Evolutionary conservation across 1,140 invertebrate genomes (phyloP).

Genomic region (Microplitis mediator): DNA sequence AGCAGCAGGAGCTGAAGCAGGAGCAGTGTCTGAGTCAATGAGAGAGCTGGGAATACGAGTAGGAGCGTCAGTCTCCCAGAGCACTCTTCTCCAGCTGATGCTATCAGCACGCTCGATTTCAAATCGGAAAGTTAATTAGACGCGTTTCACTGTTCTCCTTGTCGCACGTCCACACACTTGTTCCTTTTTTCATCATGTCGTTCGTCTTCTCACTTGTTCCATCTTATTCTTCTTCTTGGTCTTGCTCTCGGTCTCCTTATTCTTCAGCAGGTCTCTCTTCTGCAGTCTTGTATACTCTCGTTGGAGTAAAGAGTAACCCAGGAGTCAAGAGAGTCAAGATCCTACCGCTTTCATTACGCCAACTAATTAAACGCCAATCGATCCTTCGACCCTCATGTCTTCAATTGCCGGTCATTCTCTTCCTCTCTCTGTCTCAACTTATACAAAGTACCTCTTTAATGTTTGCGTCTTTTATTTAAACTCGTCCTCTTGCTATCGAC

Average conservation of each 20-base stretch:
- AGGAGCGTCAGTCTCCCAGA: background rate
- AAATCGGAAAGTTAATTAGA: conserved; percentile 56
- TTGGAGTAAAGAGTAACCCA: conserved; percentile 17
- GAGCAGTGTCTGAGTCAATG: background rate
- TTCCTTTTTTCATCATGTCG: background rate
- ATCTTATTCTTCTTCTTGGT: background rate
- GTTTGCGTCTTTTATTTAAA: no score
- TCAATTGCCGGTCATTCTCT: background rate
- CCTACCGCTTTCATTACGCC: conserved; percentile 43
- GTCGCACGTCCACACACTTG: conserved; percentile 33
- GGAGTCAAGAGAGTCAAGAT: conserved; percentile 8
- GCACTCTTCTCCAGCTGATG: conserved; percentile 31
- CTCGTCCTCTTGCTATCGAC: background rate
- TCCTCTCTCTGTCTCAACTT: background rate
- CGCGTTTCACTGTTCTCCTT: conserved; percentile 48
- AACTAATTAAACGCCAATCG: conserved; percentile 54
- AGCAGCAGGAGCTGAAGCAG: no score
- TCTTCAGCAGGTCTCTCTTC: background rate
- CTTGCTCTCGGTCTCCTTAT: background rate
- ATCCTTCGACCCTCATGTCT: conserved; percentile 28
- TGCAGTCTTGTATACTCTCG: background rate
- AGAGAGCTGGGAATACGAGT: background rate
- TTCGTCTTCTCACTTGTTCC: background rate
- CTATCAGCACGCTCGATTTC: conserved; percentile 50
- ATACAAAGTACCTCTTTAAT: background rate